Evolutionary conservation across 2,113 vertebrate genomes (phyloP).

Genomic region (Syngnathoides biaculeatus): DNA sequence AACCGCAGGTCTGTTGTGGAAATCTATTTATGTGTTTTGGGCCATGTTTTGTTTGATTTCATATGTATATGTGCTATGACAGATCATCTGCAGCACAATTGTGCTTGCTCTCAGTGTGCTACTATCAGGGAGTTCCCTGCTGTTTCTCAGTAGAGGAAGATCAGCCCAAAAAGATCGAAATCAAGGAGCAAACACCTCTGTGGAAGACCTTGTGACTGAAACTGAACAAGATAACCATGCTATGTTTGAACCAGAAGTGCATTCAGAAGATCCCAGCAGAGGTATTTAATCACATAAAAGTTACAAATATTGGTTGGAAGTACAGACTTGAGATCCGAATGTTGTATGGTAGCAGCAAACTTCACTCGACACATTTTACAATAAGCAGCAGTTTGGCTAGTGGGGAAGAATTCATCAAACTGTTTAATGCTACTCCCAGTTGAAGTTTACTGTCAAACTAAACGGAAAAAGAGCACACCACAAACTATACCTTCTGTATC

Average conservation of each 20-base stretch:
- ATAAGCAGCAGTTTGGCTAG: too few relatives aligned
- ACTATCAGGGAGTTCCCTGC: conserved; percentile 80
- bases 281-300: conserved; percentile 56
- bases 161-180: conserved; percentile 71
- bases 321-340: too few relatives aligned
- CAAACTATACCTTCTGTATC: too few relatives aligned
- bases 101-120: conserved; percentile 79
- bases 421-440: too few relatives aligned
- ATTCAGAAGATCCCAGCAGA: conserved; percentile 57
- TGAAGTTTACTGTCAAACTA: too few relatives aligned
- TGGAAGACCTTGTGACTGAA: conserved; percentile 59
- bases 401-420: too few relatives aligned
- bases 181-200: conserved; percentile 62
- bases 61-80: conserved; percentile 14
- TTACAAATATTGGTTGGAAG: neutral
- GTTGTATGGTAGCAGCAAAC: too few relatives aligned
- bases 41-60: neutral
- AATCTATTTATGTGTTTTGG: neutral
- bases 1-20: conserved; percentile 77
- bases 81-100: conserved; percentile 85
- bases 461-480: too few relatives aligned
- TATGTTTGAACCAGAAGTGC: conserved; percentile 24
- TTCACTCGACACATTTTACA: too few relatives aligned
- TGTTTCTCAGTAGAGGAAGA: conserved; percentile 84
- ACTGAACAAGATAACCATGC: conserved; percentile 49